Base-by-base conservation (phyloP, 2,113 vertebrate species). In the Boleophthalmus pectinirostris region DNA sequence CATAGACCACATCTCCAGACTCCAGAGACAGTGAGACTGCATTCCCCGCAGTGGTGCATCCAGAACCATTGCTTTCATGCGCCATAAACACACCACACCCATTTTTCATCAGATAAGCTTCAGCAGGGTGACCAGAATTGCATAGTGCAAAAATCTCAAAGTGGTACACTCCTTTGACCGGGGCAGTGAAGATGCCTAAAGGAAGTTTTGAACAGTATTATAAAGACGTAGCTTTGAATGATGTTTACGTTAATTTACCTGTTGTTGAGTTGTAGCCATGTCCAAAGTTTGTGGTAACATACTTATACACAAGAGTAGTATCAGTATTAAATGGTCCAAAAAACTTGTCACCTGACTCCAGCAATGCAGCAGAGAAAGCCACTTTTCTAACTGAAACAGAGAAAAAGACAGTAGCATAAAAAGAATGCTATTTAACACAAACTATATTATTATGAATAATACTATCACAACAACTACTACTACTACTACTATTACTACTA, bases 161-260 rank as follows among this genome's bases (percentile, higher is more conserved):
- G 61, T 64, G 61, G 61, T 64, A 64, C 16, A 38, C 33, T 20
- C 61, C 61, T 64, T 7, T 43, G 29, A 64, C 61, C 4, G 61
- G 61, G 3, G 61, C 61, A n/a, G 33, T 43, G 20, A 64, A 64
- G 5, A 64, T n/a, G 18, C 61, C 61, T 38, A n/a, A 1, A 35
- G 18, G 29, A 38, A 9, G 12, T 11, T 3, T 38, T 38, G 35
- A 11, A 13, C 23, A 58, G 21, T 14, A 24, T n/a, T 20, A 58
- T 10, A 56, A 56, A n/a, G 2, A 58, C 0, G 13, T 14, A 12
- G 1, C 3, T 58, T 15, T 23, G 6, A 35, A 3, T 64, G 3
- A 4, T 3, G 2, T n/a, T 43, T 11, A 5, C 0, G 29, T 3
- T 13, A 8, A 38, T 64, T 64, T 64, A 64, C 61, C 33, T 64